Evolutionary conservation across 2,888 invertebrate genomes (phyloP).

Genomic region (Clivina fossor): DNA sequence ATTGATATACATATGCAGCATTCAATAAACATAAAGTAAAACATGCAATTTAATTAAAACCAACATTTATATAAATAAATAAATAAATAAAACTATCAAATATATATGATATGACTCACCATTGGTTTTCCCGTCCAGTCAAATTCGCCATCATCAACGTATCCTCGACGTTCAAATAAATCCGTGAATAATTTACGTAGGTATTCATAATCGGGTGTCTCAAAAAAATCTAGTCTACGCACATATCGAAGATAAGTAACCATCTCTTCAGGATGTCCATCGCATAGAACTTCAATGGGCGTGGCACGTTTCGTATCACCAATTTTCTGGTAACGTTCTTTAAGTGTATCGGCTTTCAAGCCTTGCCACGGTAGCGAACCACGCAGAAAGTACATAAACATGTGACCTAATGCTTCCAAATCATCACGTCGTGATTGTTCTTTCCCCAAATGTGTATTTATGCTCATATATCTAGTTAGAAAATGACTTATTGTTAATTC

Average conservation of each 20-base stretch:
- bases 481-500: too few species aligned
- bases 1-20: not conserved
- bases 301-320: constrained; percentile 99
- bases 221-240: constrained; percentile 95
- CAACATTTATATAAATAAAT: constrained; percentile 20
- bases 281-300: constrained; percentile 91
- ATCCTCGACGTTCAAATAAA: constrained; percentile 82
- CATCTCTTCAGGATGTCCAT: constrained; percentile 92
- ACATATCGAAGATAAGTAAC: constrained; percentile 97
- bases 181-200: constrained; percentile 92
- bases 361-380: constrained; percentile 99
- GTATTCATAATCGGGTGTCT: constrained; percentile 99
- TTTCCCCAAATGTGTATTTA: constrained; percentile 99
- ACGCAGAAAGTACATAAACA: constrained; percentile 99
- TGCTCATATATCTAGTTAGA: constrained; percentile 95
- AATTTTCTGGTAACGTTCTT: constrained; percentile 99
- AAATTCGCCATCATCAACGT: constrained; percentile 87
- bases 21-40: constrained; percentile 42
- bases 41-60: constrained; percentile 29
- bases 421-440: constrained; percentile 99
- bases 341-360: constrained; percentile 97
- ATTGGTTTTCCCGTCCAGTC: constrained; percentile 91
- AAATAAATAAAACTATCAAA: constrained; percentile 18
- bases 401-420: constrained; percentile 98
- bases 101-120: constrained; percentile 53